Evolutionary conservation across 2,888 invertebrate genomes (phyloP).

Genomic region (Catocala sponsa): DNA sequence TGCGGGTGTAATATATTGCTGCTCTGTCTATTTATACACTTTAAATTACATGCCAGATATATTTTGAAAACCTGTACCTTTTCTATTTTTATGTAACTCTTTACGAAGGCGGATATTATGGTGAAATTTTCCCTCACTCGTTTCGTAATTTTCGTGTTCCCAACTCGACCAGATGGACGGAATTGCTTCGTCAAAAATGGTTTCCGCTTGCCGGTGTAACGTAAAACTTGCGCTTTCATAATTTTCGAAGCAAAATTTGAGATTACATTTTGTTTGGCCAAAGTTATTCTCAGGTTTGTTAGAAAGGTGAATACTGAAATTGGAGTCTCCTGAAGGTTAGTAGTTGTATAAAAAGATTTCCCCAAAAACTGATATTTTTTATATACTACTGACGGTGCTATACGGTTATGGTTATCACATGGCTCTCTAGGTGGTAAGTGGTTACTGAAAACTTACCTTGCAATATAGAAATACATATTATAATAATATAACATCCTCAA

Average conservation of each 20-base stretch:
- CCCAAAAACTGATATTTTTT: no score
- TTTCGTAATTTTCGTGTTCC: constrained; percentile 32
- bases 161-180: constrained; percentile 36
- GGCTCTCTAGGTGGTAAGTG: no score
- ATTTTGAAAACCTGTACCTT: not conserved
- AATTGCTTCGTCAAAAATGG: constrained; percentile 30
- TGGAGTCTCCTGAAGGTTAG: no score
- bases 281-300: not conserved
- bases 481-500: no score
- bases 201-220: constrained; percentile 19
- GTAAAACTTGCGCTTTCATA: constrained; percentile 10
- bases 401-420: no score
- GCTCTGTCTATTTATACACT: not conserved
- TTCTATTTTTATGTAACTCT: constrained; percentile 37
- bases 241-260: constrained; percentile 14
- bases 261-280: not conserved
- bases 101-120: constrained; percentile 36
- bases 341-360: no score
- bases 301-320: not conserved
- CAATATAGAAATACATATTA: no score
- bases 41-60: not conserved
- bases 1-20: no score
- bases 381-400: no score
- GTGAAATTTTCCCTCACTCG: constrained; percentile 27
- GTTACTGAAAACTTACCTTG: no score